Conservation (phyloP, 2,797 vertebrate species). For the Hafferia zeledoni region DNA sequence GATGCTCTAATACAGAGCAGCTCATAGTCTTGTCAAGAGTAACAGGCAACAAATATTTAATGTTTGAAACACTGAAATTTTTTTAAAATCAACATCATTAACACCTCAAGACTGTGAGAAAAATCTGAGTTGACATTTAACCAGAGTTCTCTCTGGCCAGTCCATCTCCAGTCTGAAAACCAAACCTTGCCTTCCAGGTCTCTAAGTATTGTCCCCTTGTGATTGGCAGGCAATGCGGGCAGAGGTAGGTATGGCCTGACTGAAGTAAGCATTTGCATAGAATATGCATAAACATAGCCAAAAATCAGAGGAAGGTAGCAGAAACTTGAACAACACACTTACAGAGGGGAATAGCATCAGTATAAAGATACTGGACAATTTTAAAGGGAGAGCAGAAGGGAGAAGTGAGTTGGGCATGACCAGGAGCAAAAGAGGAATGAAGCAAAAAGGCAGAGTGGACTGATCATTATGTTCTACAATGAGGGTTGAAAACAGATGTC, state of each 20-base stretch:
- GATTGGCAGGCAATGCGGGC: not conserved
- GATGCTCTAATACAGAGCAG: not conserved
- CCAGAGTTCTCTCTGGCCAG: not conserved
- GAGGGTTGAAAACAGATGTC: not conserved
- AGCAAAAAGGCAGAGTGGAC: not conserved
- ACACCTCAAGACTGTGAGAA: not conserved
- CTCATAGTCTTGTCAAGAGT: not conserved
- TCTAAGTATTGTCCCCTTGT: not conserved
- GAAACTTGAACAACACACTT: not conserved
- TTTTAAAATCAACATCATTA: not conserved
- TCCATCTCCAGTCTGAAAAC: not conserved
- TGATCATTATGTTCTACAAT: not conserved
- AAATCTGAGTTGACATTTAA: not conserved
- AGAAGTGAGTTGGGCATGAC: not conserved
- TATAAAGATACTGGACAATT: not conserved
- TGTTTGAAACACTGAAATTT: not conserved
- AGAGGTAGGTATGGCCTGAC: not conserved
- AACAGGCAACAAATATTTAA: not conserved
- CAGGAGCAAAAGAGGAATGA: not conserved
- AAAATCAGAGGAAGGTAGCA: not conserved
- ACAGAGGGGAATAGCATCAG: fast-evolving
- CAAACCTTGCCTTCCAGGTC: not conserved
- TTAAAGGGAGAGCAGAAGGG: not conserved
- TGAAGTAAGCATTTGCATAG: not conserved
- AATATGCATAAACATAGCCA: not conserved